Evolutionary conservation across 2,113 vertebrate species (phyloP), one percentile per base, ranked within the genome.

Genomic region (Apistogramma diplotaenia): DNA sequence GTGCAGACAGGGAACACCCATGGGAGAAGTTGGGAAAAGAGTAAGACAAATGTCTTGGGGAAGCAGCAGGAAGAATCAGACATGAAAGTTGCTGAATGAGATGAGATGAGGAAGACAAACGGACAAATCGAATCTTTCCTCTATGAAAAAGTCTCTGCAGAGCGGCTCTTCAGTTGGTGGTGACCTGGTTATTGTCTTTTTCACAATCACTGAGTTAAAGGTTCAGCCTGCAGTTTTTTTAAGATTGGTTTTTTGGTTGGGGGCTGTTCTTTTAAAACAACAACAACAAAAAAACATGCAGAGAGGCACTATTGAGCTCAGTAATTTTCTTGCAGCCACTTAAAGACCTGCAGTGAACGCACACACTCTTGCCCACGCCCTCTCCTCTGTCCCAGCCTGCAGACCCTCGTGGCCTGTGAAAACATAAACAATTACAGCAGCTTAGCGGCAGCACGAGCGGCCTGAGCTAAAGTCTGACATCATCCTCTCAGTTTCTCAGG

Each of bases 401-500:
- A 3, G 56, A 10, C 84, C 37, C 81, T 85, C 31, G 25, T 81
- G 90, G 67, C 35, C 76, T 82, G 18, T 80, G 56, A 49, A 86
- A 84, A 87, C 78, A 73, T 62, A 82, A 86, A 84, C 85, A 88
- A 55, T 40, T 78, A 49, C 61, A 80, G 79, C n/a, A 79, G 86
- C 85, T 76, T 5, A 54, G 56, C 23, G 2, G 79, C 82, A 78
- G 78, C 81, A 74, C 1, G 1, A 73, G n/a, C 40, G 37, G 29
- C 51, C 79, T 82, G 27, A 79, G 88, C 62, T 87, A n/a, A 84
- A 93, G 88, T 92, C 94, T 95, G 94, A 95, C 94, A 94, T 95
- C 93, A 93, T 91, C 89, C 89, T 81, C 77, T 58, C 79, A 18
- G 76, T 70, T 72, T 89, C 84, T 85, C 58, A 88, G 65, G 74